Conservation (phyloP, 1,140 invertebrate species). For the Andricus grossulariae region DNA sequence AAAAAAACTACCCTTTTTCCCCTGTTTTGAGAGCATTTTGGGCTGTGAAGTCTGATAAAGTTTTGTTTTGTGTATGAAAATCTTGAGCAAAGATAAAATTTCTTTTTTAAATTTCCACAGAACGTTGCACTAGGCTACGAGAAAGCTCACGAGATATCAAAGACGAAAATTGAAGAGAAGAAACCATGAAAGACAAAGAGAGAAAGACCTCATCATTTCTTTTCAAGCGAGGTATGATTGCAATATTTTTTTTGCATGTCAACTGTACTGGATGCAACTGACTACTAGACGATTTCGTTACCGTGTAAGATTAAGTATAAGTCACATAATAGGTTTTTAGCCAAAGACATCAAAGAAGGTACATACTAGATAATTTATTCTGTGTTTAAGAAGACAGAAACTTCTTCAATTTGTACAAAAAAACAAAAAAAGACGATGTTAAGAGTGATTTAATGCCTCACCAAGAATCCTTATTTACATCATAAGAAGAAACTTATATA, state of each 20-base stretch:
- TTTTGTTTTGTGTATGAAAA: background rate
- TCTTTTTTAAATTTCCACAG: slow-evolving; percentile 40
- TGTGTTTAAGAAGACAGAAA: slow-evolving; percentile 48
- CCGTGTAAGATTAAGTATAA: slow-evolving; percentile 52
- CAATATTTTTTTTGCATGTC: slow-evolving; percentile 36
- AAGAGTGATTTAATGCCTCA: slow-evolving; percentile 46
- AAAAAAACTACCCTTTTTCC: no score
- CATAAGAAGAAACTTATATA: slow-evolving; percentile 55
- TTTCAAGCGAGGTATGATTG: background rate
- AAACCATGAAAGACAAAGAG: slow-evolving; percentile 42
- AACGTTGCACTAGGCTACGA: slow-evolving; percentile 40
- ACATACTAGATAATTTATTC: slow-evolving; percentile 44
- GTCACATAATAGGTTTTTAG: slow-evolving; percentile 61
- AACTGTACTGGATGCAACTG: slow-evolving; percentile 39
- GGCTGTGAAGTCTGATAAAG: no score
- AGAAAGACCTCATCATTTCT: slow-evolving; percentile 34
- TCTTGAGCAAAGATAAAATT: slow-evolving; percentile 29
- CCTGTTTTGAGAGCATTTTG: no score
- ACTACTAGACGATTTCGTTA: slow-evolving; percentile 46
- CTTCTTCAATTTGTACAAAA: slow-evolving; percentile 60
- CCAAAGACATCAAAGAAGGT: slow-evolving; percentile 63
- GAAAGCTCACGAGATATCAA: slow-evolving; percentile 38
- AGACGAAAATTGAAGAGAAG: slow-evolving; percentile 34
- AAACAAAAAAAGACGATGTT: slow-evolving; percentile 32
- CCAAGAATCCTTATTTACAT: slow-evolving; percentile 56